A percentile compares a stretch with the other conserved stretches of the same genome.
These are phyloP conservation scores for Sarcophaga peregrina DNA, from an alignment of 1,140 invertebrate genomes.

Conservation along the genomic window DNA sequence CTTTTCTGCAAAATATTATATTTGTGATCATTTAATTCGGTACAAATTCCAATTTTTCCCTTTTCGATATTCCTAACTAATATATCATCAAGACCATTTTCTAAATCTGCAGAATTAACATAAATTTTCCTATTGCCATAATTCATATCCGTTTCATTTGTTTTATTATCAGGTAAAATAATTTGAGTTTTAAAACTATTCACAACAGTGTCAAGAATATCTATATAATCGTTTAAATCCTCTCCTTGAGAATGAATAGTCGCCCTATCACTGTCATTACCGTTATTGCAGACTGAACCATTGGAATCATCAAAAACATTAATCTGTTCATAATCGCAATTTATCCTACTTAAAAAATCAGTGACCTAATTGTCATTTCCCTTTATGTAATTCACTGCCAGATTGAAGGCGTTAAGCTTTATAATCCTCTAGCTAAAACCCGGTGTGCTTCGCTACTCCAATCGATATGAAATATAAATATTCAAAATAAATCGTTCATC, in stretches of 20 bases:
- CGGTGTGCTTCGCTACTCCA: too few relatives aligned
- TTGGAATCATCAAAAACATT: conserved; percentile 11
- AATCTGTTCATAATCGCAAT: conserved; percentile 23
- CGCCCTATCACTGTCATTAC: background rate
- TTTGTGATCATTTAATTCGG: conserved; percentile 34
- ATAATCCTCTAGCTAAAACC: too few relatives aligned
- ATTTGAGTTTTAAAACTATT: conserved; percentile 31
- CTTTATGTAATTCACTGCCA: conserved; percentile 43
- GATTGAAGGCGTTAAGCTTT: conserved; percentile 42
- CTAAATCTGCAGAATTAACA: conserved; percentile 24
- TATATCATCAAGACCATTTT: conserved; percentile 30
- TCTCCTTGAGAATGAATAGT: too few relatives aligned
- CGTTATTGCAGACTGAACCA: conserved; percentile 28
- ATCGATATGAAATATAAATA: too few relatives aligned
- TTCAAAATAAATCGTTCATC: too few relatives aligned
- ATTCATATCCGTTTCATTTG: background rate
- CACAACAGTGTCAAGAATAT: conserved; percentile 1
- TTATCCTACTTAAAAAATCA: conserved; percentile 45
- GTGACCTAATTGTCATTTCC: conserved; percentile 44
- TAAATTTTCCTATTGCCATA: conserved; percentile 36
- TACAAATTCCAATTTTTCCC: conserved; percentile 43
- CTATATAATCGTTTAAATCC: conserved; percentile 1
- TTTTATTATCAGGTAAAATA: background rate
- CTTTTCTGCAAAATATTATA: conserved; percentile 43
- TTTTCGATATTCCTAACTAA: conserved; percentile 37